Conservation (phyloP, 2,797 vertebrate genomes). For the Lindbergichthys nudifrons region DNA sequence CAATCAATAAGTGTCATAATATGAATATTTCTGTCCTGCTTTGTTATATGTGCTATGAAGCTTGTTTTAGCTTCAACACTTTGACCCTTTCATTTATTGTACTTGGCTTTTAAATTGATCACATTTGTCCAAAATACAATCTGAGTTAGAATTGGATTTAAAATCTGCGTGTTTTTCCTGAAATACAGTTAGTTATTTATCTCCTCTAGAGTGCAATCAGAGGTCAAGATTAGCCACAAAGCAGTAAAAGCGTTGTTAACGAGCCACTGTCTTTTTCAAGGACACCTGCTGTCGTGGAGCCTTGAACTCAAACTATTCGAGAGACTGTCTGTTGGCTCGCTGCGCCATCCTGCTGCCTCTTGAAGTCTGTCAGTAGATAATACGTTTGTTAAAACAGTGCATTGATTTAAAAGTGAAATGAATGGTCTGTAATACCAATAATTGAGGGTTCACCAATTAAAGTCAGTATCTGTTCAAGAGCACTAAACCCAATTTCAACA, state of each 20-base stretch:
- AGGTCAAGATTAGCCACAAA: slow-evolving; percentile 12
- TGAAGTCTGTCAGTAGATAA: background rate
- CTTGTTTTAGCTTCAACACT: background rate
- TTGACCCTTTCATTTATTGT: background rate
- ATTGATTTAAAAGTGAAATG: slow-evolving; percentile 7
- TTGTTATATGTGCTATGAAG: background rate
- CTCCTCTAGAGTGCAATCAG: background rate
- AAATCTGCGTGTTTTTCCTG: background rate
- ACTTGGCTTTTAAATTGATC: background rate
- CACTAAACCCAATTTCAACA: slow-evolving; percentile 34
- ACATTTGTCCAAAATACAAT: background rate
- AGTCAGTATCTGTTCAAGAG: slow-evolving; percentile 44
- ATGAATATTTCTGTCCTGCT: slow-evolving; percentile 24
- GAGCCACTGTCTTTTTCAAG: slow-evolving; percentile 12
- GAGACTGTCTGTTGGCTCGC: slow-evolving; percentile 6
- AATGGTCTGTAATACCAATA: background rate
- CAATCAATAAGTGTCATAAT: slow-evolving; percentile 55
- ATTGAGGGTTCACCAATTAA: slow-evolving; percentile 1
- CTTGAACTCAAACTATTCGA: slow-evolving; percentile 14
- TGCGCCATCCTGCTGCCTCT: slow-evolving; percentile 10
- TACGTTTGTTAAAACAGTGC: background rate
- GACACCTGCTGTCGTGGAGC: slow-evolving; percentile 37
- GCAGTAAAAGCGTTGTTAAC: background rate
- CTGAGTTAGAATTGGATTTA: background rate
- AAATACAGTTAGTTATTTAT: background rate